Conservation (phyloP, 2,797 vertebrate genomes). For the Rhynchonycteris naso region DNA sequence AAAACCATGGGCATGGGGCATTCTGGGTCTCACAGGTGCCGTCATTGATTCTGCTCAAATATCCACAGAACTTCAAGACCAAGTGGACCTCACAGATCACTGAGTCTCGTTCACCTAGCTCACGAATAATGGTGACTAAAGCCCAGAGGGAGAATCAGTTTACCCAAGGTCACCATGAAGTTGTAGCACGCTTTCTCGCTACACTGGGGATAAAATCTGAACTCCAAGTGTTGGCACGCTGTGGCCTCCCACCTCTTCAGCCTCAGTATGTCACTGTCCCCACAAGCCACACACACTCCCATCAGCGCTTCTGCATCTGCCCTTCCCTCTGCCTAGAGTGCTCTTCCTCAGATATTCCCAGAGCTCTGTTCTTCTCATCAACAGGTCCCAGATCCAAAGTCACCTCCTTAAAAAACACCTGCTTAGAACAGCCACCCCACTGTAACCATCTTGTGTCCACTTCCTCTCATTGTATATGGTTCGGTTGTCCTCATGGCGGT, state of each 20-base stretch:
- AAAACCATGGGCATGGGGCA: background rate
- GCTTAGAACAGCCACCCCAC: background rate
- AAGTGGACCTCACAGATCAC: background rate
- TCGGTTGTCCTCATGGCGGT: rapidly evolving
- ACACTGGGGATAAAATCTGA: background rate
- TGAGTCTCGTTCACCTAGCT: background rate
- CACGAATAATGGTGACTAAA: background rate
- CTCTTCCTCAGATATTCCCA: background rate
- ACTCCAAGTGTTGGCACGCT: rapidly evolving
- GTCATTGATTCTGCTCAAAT: background rate
- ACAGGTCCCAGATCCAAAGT: background rate
- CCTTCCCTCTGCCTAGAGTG: background rate
- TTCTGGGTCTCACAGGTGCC: background rate
- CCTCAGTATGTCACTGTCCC: background rate
- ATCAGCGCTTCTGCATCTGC: background rate
- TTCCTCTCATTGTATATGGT: rapidly evolving
- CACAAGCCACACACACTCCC: background rate
- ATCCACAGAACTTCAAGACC: background rate
- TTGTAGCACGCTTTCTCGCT: background rate
- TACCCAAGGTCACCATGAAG: background rate
- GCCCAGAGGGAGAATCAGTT: background rate
- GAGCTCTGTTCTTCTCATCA: background rate
- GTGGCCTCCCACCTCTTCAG: background rate
- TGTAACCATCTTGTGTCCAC: background rate
- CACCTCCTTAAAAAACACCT: background rate